Conservation (phyloP, 2,113 vertebrate species). For the Lepidothrix coronata region DNA sequence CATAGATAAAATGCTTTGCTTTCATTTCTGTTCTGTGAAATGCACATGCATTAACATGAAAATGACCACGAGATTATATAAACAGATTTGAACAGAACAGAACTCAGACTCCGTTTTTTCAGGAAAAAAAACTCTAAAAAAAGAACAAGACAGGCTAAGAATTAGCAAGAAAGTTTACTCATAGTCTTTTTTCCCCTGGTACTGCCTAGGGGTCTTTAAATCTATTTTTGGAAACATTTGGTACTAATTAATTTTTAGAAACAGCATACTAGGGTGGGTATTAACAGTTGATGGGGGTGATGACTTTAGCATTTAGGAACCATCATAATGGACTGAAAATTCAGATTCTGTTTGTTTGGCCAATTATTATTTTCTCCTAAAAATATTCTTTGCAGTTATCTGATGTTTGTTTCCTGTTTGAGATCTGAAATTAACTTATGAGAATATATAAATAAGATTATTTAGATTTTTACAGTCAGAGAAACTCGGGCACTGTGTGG, state of each 20-base stretch:
- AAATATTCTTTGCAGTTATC: background rate
- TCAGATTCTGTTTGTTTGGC: background rate
- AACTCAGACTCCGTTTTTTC: background rate
- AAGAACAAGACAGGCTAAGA: background rate
- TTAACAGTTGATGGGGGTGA: background rate
- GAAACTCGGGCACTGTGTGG: background rate
- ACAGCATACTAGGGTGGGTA: background rate
- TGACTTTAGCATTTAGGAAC: background rate
- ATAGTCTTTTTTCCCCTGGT: background rate
- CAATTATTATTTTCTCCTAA: background rate
- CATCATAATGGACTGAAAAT: background rate
- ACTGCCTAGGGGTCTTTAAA: background rate
- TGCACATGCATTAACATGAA: background rate
- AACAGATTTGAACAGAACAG: background rate
- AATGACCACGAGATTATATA: background rate
- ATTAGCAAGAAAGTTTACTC: background rate
- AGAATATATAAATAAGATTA: constrained; percentile 13
- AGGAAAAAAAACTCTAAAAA: background rate
- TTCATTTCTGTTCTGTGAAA: background rate
- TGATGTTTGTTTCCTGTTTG: background rate
- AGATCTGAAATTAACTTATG: background rate
- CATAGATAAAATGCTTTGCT: background rate
- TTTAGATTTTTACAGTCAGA: background rate
- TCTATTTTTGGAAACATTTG: background rate
- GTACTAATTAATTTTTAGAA: background rate